Conservation (phyloP, 2,113 vertebrate species). For the Embiotoca jacksoni region DNA sequence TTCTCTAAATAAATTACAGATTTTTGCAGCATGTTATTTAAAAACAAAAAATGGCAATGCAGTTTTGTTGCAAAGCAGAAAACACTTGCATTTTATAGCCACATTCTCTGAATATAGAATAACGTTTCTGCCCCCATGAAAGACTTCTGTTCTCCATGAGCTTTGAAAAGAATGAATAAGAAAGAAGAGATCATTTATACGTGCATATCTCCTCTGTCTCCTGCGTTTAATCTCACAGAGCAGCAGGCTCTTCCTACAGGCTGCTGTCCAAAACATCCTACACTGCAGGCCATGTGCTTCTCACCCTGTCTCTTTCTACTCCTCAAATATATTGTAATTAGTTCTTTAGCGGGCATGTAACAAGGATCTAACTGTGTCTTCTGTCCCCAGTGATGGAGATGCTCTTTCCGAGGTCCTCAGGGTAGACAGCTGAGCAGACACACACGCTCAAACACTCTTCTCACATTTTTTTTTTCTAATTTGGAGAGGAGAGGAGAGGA, state of each 20-base stretch:
- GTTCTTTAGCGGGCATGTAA: slow-evolving; percentile 55
- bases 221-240: too few relatives aligned
- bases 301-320: slow-evolving; percentile 19
- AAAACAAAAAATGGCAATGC: too few relatives aligned
- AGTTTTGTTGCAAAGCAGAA: too few relatives aligned
- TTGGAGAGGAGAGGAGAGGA: slow-evolving; percentile 14
- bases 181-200: not conserved
- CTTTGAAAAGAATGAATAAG: not conserved
- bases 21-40: too few relatives aligned
- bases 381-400: slow-evolving; percentile 49
- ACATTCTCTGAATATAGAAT: not conserved
- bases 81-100: too few relatives aligned
- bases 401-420: slow-evolving; percentile 49
- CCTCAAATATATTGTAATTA: slow-evolving; percentile 67
- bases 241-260: too few relatives aligned
- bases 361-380: slow-evolving; percentile 47
- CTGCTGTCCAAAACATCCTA: slow-evolving; percentile 8
- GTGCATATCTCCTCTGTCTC: not conserved
- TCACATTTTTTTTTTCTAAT: slow-evolving; percentile 22
- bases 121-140: not conserved
- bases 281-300: slow-evolving; percentile 14
- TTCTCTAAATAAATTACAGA: too few relatives aligned
- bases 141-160: not conserved
- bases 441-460: slow-evolving; percentile 16
- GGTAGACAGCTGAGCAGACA: slow-evolving; percentile 42